These are phyloP conservation scores for Embidobia sp. DNA, from an alignment of 2,888 invertebrate genomes.

Conservation along the genomic window DNA sequence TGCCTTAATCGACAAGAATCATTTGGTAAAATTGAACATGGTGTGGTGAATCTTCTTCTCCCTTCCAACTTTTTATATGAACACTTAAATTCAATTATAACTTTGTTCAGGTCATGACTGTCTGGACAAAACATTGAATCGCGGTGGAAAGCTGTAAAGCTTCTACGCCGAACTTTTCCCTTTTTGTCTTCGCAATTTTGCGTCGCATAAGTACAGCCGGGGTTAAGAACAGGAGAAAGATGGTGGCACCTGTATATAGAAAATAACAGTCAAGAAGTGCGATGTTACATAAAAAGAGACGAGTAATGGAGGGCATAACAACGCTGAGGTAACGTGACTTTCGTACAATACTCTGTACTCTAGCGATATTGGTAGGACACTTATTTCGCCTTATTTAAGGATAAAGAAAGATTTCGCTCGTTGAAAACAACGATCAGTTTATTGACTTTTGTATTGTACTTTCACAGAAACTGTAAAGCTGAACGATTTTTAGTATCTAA, in stretches of 20 bases:
- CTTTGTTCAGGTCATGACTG: conserved; percentile 57
- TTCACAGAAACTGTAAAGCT: too few species aligned
- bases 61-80: conserved; percentile 45
- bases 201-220: conserved; percentile 38
- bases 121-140: conserved; percentile 54
- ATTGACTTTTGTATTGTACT: conserved; percentile 29
- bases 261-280: conserved; percentile 18
- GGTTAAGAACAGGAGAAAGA: conserved; percentile 29
- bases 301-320: conserved; percentile 16
- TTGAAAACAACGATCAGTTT: conserved; percentile 2
- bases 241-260: conserved; percentile 9
- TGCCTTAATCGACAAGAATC: too few species aligned
- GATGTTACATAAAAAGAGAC: conserved; percentile 34
- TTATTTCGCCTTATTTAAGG: conserved; percentile 18
- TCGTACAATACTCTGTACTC: conserved; percentile 21
- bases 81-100: conserved; percentile 66
- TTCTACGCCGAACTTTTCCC: conserved; percentile 45
- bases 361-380: conserved; percentile 25
- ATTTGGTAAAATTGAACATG: too few species aligned
- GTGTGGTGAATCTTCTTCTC: too few species aligned
- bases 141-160: conserved; percentile 49
- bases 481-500: too few species aligned
- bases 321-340: conserved; percentile 26
- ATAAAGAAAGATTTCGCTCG: conserved; percentile 3
- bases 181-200: conserved; percentile 55